Base-by-base conservation (phyloP, 2,888 invertebrate genomes). In the Orthosia gothica region DNA sequence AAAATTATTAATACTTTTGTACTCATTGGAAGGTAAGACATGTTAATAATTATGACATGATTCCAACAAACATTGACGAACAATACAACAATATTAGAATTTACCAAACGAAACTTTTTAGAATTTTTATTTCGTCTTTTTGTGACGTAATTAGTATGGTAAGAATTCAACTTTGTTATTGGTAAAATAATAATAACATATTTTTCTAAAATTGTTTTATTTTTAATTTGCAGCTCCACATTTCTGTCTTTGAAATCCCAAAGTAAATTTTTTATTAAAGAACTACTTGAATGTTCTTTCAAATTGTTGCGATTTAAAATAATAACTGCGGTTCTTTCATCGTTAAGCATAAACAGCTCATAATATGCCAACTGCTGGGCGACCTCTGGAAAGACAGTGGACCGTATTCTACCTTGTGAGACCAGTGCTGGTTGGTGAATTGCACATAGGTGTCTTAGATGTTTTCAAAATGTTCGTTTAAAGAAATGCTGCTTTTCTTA, bases 111-210 rank as follows among this genome's bases (percentile, higher is more conserved):
- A 40, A 13, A n/a, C 2, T 1, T 55, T 55, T 61, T 23, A 1
- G 3, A 50, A 15, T 16, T n/a, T 23, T 12, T 49, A 5, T 57
- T 20, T 45, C 20, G 49, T 26, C 13, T 50, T 49, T 66, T 50
- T 66, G 55, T 52, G 71, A 32, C 13, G 12, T 74, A 11, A 23
- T 5, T 40, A 20, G 11, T 67, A 2, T 52, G 32, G 32, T 49
- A 26, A 23, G 5, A 26, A 1, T 26, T 20, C 49, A 45, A 23
- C 1, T 76, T 58, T 74, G 58, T 40, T 54, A 59, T 18, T 55
- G 50, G 61, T 55, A 45, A 45, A 40, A 69, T 12, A 52, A 69
- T 75, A 70, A 3, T 50, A 47, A 79, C 47, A 2, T 16, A 15
- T 52, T 71, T 77, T 3, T 32, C 13, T 16, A 11, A 12, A 58